Percentiles rank a stretch among this genome's conserved stretches.
Conservation (phyloP, 2,113 vertebrate species). For the Grallaria varia region DNA sequence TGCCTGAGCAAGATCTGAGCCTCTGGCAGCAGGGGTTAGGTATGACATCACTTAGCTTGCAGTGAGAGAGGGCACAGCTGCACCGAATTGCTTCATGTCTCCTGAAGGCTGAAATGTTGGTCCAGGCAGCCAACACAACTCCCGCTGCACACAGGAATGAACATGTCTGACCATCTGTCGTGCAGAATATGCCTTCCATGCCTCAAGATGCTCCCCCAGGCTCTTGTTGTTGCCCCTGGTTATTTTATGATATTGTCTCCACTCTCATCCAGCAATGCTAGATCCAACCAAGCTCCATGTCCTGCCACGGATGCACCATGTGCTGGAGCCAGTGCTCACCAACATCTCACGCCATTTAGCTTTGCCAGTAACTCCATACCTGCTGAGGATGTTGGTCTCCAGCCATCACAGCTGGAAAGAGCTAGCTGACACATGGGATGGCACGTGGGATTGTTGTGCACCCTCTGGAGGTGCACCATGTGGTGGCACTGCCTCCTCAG, state of each 20-base stretch:
- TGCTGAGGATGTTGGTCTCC: background rate
- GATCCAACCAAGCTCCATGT: background rate
- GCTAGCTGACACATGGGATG: rapidly evolving
- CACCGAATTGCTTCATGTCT: background rate
- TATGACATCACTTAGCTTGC: background rate
- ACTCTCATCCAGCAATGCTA: background rate
- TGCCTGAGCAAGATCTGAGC: background rate
- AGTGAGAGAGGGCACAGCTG: background rate
- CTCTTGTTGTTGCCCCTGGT: background rate
- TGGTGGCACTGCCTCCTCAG: background rate
- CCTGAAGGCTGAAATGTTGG: background rate
- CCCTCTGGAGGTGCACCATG: background rate
- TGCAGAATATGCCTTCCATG: background rate
- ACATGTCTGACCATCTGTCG: background rate
- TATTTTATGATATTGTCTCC: background rate
- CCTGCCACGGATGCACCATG: background rate
- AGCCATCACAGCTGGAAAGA: background rate
- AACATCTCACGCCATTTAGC: background rate
- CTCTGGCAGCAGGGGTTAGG: background rate
- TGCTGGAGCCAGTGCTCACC: background rate
- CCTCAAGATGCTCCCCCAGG: background rate
- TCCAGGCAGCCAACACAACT: background rate
- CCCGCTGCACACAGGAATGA: background rate
- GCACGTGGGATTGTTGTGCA: background rate
- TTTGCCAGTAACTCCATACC: background rate